Conservation (phyloP, 2,888 invertebrate species). For the Microplitis manilae region DNA sequence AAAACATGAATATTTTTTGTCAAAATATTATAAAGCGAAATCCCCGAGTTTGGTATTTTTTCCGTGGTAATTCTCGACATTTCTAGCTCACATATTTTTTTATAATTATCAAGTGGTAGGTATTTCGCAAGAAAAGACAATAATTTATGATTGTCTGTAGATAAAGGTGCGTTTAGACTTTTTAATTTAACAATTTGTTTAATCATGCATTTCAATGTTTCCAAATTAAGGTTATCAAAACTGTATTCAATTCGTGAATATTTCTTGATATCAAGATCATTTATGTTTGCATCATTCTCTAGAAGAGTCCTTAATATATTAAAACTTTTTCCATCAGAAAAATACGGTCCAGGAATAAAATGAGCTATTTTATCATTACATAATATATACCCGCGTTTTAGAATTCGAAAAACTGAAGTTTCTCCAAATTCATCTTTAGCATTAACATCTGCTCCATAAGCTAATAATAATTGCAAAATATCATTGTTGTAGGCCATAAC, state of each 20-base stretch:
- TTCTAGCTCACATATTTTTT: not conserved
- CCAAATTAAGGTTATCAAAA: not conserved
- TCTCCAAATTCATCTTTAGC: not conserved
- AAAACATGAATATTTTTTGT: not conserved
- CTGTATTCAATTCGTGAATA: not conserved
- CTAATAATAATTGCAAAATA: not conserved
- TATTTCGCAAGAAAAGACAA: not conserved
- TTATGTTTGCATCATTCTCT: not conserved
- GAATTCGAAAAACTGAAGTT: not conserved
- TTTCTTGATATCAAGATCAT: not conserved
- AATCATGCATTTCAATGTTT: not conserved
- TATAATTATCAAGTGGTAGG: not conserved
- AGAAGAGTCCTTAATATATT: not conserved
- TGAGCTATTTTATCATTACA: not conserved
- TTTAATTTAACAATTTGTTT: not conserved
- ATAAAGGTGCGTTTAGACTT: not conserved
- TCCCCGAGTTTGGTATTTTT: not conserved
- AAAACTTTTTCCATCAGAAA: accelerated
- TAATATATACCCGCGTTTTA: not conserved
- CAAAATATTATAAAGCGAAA: not conserved
- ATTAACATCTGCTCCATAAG: not conserved
- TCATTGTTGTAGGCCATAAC: accelerated
- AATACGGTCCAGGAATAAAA: not conserved
- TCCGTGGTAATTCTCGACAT: not conserved
- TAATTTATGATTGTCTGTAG: too few relatives aligned